These are phyloP conservation scores for Phasianus colchicus DNA, from an alignment of 2,113 vertebrate species.

Conservation along the genomic window DNA sequence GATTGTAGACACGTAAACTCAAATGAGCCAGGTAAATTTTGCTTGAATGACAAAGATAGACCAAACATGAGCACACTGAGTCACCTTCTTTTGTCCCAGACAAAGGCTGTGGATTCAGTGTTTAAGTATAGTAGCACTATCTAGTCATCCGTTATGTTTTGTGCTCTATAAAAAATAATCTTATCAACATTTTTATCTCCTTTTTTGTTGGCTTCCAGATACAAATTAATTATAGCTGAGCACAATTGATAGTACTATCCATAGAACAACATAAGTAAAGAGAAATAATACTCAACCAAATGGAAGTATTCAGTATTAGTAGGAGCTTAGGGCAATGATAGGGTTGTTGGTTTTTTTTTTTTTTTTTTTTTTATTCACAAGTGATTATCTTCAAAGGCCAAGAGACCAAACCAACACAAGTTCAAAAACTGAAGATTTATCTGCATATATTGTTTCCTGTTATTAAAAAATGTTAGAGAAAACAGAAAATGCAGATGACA, in stretches of 20 bases:
- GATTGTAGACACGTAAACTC: background rate
- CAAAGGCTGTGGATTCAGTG: background rate
- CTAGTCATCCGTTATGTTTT: background rate
- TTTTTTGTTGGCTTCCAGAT: background rate
- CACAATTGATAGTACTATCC: background rate
- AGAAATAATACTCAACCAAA: background rate
- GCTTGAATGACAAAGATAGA: background rate
- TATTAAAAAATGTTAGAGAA: background rate
- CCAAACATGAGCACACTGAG: background rate
- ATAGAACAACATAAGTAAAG: background rate
- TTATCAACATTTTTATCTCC: background rate
- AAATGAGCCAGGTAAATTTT: background rate
- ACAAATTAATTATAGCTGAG: background rate
- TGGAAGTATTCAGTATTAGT: background rate
- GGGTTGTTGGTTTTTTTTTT: too few species aligned
- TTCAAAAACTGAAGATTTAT: background rate
- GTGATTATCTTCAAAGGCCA: background rate
- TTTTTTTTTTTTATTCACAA: background rate
- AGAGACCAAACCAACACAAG: background rate
- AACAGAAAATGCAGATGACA: background rate
- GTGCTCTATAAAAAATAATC: background rate
- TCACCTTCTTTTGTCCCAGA: background rate
- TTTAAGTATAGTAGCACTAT: background rate
- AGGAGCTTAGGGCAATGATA: background rate
- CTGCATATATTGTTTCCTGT: background rate